Base-by-base conservation (phyloP, 2,113 vertebrate genomes). In the Rhegmatorhina hoffmannsi region DNA sequence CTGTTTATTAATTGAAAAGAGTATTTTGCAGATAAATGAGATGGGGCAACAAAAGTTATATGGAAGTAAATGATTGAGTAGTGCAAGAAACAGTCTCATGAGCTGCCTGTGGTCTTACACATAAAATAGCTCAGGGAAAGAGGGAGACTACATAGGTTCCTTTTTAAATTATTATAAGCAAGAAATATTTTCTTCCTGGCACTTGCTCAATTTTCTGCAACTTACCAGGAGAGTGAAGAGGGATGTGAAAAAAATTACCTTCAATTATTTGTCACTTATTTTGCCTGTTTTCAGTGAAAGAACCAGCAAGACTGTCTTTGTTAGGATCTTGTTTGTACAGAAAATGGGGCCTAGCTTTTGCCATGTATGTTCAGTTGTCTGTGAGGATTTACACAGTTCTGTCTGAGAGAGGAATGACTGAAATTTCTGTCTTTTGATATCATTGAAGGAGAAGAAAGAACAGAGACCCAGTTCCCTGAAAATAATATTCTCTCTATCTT, bases 1-100 rank as follows among this genome's bases (percentile, higher is more conserved):
- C 38, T 38, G 10, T 84, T 73, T 74, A 52, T 84, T 50, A 84
- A 46, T 55, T 59, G 40, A 73, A 55, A 17, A 58, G 2, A 56
- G 20, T 77, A 43, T 36, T 69, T 55, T 46, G 19, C 34, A n/a
- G 17, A 69, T 33, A 64, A 69, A 40, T 1, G 7, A 17, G 13
- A 18, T 10, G 3, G 1, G 10, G 6, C 2, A 3, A n/a, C 2
- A 84, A 36, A 56, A 59, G 11, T 44, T 55, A 49, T 5, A 4
- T 70, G 36, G 25, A 74, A 47, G 6, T 28, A 81, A 70, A 82
- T 36, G 13, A 53, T 4, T 76, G 19, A 70, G 16, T 53, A 26
- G 7, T 78, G 17, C 4, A 18, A 72, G 34, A 84, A 85, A 43
- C 8, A 4, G 60, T 89, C 13, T 43, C 4, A 4, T 5, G 29